These are phyloP conservation scores for Phyllopteryx taeniolatus DNA, from an alignment of 2,113 vertebrate genomes.

Conservation along the genomic window DNA sequence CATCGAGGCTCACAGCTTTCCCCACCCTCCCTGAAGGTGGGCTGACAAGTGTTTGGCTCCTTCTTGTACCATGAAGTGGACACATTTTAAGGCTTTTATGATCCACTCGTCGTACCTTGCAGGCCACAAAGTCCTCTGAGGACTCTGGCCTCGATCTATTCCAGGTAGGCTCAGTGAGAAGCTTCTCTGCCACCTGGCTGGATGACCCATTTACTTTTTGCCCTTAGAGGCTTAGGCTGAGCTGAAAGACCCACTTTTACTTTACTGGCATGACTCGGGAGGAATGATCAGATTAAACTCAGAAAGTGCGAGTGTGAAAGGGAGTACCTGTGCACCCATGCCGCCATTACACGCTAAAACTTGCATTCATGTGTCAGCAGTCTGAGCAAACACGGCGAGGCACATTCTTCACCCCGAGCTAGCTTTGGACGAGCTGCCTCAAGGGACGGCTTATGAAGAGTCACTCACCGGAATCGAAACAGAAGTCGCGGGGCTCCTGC, in stretches of 20 bases:
- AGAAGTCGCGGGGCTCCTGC: slow-evolving; percentile 93
- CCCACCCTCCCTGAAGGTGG: neutral
- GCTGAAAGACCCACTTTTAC: slow-evolving; percentile 49
- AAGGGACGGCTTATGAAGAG: neutral
- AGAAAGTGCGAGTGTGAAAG: slow-evolving; percentile 15
- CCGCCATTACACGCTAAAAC: slow-evolving; percentile 53
- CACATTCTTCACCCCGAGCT: slow-evolving; percentile 51
- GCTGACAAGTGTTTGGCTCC: slow-evolving; percentile 1
- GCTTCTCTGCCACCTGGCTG: slow-evolving; percentile 38
- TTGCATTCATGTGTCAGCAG: slow-evolving; percentile 55
- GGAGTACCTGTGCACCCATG: slow-evolving; percentile 22
- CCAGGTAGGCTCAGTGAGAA: slow-evolving; percentile 51
- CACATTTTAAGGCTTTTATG: neutral
- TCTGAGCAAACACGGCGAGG: slow-evolving; percentile 53
- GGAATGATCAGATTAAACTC: slow-evolving; percentile 27
- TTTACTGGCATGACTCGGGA: slow-evolving; percentile 26
- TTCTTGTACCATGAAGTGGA: neutral
- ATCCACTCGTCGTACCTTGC: slow-evolving; percentile 3
- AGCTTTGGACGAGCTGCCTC: neutral
- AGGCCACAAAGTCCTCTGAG: slow-evolving; percentile 26
- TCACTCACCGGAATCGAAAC: slow-evolving; percentile 91
- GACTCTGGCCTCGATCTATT: slow-evolving; percentile 49
- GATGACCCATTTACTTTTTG: slow-evolving; percentile 54
- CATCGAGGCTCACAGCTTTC: neutral
- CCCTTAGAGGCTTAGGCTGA: slow-evolving; percentile 45